A percentile compares a stretch with the other conserved stretches of the same genome.
These are phyloP conservation scores for Labeo calbasu DNA, from an alignment of 2,797 vertebrate genomes.

Conservation along the genomic window DNA sequence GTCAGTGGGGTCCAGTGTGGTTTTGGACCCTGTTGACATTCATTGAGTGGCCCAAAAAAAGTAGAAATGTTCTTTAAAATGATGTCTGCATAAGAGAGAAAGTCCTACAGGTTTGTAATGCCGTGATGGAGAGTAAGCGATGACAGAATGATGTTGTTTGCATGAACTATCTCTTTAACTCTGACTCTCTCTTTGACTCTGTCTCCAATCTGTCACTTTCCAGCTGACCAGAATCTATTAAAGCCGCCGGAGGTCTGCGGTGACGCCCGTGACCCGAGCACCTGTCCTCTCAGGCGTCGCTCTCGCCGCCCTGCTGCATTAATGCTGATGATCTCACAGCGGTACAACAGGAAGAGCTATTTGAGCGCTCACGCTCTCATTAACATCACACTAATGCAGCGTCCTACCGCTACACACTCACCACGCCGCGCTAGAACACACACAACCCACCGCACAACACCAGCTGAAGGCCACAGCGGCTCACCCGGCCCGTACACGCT, in stretches of 20 bases:
- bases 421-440: conserved; percentile 17
- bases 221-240: conserved; percentile 33
- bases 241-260: neutral
- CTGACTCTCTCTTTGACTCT: conserved; percentile 8
- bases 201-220: conserved; percentile 5
- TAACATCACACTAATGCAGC: conserved; percentile 97
- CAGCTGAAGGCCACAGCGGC: neutral
- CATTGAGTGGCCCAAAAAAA: neutral
- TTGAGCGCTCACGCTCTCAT: conserved; percentile 97
- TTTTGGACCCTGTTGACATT: neutral
- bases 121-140: neutral
- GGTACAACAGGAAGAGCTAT: conserved; percentile 90
- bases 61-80: neutral
- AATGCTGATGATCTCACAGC: conserved; percentile 96
- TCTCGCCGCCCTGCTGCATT: conserved; percentile 78
- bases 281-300: conserved; percentile 75
- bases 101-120: neutral
- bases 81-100: neutral
- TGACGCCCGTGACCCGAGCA: conserved; percentile 71
- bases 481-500: neutral
- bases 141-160: neutral
- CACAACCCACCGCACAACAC: conserved; percentile 16
- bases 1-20: neutral
- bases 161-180: neutral
- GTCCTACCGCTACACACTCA: conserved; percentile 81